phyloP scores from a whole-genome alignment of 2,113 vertebrate species.

The Python bivittatus region DNA sequence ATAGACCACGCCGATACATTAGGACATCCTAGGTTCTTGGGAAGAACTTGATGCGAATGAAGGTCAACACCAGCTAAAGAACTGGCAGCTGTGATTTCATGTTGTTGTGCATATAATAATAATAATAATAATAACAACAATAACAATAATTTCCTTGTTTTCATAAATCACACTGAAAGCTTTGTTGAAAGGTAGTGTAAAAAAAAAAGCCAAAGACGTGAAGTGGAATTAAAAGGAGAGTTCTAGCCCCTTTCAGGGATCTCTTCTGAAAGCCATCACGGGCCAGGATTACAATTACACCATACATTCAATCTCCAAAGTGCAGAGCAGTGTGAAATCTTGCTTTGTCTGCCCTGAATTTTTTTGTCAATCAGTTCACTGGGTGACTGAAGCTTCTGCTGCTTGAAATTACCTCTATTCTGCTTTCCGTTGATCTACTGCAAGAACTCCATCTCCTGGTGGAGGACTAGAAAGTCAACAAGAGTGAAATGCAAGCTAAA shows the following conservation, averaged over 20 bases:
- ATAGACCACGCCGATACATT: no score
- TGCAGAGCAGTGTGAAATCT: not conserved
- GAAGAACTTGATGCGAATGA: no score
- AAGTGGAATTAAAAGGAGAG: not conserved
- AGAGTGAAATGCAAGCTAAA: not conserved
- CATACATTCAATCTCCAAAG: not conserved
- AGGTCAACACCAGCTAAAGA: no score
- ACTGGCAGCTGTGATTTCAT: no score
- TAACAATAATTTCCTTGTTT: not conserved
- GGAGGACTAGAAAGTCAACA: not conserved
- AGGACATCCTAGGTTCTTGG: no score
- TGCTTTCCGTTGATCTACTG: not conserved
- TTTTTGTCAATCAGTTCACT: not conserved
- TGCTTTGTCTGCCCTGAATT: not conserved
- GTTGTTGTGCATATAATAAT: no score
- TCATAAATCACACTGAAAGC: not conserved
- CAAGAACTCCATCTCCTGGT: not conserved
- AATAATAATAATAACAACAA: no score
- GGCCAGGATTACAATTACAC: not conserved
- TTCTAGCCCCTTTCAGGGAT: not conserved
- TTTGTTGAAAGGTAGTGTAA: not conserved
- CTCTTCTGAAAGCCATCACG: not conserved
- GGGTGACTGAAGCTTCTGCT: no score
- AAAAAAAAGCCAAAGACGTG: not conserved
- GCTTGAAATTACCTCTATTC: not conserved